Evolutionary conservation across 2,113 vertebrate genomes (phyloP), one percentile per base, ranked within the genome.

Genomic region (Rhea pennata): DNA sequence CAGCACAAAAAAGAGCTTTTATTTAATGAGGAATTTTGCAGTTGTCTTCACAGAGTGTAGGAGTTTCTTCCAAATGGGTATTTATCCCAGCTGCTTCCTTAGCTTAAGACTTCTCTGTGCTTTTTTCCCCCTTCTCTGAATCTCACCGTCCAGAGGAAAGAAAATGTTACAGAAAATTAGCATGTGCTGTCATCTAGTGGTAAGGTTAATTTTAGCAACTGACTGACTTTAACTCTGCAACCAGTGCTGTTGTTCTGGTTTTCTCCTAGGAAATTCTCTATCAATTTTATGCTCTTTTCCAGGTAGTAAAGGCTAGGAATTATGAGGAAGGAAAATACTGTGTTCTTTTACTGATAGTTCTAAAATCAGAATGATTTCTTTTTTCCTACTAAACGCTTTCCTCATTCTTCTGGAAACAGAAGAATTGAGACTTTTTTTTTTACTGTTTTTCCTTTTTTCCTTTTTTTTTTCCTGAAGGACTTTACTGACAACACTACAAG

Each of bases 121-220:
- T 2, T 15, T 70, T 90, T 61, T 59, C 64, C 77, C 77, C 9
- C 5, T 17, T 58, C 5, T 3, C 8, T 39, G 3, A 71, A 21
- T 1, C 0, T 1, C 66, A 6, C 8, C 1, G 15, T 22, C 26
- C 17, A 4, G 5, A 8, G 5, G 7, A 7, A 39, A 51, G 40
- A 54, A 44, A 87, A 46, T 3, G 8, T 21, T 29, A 39, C 50
- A 29, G 56, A 77, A 88, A 56, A 17, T 0, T 6, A 26, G 56
- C 59, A 80, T 96, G 92, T 95, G 84, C 94, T 93, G 86, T 4
- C 96, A 90, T 67, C 96, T 94, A 93, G 83, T 4, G 95, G 86
- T 58, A 54, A 12, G 0, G 15, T 27, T 74, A 75, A 36, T 84
- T 88, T 84, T 74, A 85, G 62, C 65, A 92, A 22, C 17, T 8